phyloP scores from a whole-genome alignment of 2,888 invertebrate genomes.

The Trileptium ribeirensis region DNA sequence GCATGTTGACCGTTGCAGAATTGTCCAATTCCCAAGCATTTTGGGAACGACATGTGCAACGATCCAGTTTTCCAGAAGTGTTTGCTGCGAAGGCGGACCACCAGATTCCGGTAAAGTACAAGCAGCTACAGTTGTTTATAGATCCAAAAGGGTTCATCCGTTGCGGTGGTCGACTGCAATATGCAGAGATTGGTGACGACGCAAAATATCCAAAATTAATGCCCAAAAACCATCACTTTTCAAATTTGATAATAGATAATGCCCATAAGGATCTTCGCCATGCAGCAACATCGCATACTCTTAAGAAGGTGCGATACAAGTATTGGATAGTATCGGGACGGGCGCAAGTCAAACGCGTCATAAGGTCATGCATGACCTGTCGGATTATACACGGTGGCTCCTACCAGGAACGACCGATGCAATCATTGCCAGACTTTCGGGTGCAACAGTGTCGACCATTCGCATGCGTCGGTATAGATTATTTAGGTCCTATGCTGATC shows the following conservation, averaged over 20 bases:
- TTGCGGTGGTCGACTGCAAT: background rate
- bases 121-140: background rate
- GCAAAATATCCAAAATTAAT: background rate
- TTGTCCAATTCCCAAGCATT: background rate
- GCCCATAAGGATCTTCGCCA: background rate
- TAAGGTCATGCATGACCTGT: background rate
- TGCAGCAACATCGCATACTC: conserved; percentile 12
- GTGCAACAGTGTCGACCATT: background rate
- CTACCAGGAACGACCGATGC: background rate
- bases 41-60: background rate
- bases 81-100: background rate
- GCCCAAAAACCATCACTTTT: background rate
- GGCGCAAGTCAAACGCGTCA: background rate
- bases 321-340: conserved; percentile 14
- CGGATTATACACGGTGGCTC: background rate
- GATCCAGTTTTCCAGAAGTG: background rate
- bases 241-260: background rate
- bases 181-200: background rate
- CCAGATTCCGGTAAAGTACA: background rate
- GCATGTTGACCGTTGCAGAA: background rate
- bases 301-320: background rate
- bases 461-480: conserved; percentile 1
- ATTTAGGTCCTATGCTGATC: conserved; percentile 6
- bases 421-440: background rate
- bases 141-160: background rate